Evolutionary conservation across 2,797 vertebrate genomes (phyloP).

Genomic region (Urosaurus nigricauda): DNA sequence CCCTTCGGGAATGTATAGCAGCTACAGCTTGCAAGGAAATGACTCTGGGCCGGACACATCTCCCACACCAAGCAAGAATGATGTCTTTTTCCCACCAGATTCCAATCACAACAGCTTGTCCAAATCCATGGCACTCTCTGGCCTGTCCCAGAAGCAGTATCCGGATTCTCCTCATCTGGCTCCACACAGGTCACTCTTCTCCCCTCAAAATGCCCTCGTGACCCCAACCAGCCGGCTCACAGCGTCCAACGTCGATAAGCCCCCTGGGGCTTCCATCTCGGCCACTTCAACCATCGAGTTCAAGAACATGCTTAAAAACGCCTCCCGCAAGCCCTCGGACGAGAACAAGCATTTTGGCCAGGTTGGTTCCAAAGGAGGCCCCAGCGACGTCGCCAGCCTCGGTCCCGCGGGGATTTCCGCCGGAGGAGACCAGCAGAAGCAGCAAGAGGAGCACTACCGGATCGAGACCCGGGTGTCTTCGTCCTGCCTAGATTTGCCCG

Average conservation of each 20-base stretch:
- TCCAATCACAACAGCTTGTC: conserved; percentile 76
- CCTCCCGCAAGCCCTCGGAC: conserved; percentile 80
- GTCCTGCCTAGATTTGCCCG: conserved; percentile 78
- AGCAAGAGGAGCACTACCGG: conserved; percentile 86
- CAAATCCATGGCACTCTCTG: conserved; percentile 68
- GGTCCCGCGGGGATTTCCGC: conserved; percentile 54
- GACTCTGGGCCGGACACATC: conserved; percentile 73
- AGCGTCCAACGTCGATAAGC: conserved; percentile 63
- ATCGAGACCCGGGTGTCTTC: conserved; percentile 94
- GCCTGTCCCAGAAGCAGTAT: conserved; percentile 78
- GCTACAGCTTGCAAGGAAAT: conserved; percentile 70
- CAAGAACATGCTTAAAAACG: conserved; percentile 87
- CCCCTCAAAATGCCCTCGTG: conserved; percentile 72
- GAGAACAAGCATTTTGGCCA: conserved; percentile 78
- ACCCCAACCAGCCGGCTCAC: conserved; percentile 64
- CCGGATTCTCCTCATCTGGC: conserved; percentile 77
- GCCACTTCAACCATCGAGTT: conserved; percentile 84
- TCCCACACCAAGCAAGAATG: conserved; percentile 77
- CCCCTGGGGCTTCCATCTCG: conserved; percentile 75
- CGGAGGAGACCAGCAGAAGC: conserved; percentile 61
- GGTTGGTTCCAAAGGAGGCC: conserved; percentile 59
- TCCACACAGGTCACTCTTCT: conserved; percentile 78
- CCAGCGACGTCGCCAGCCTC: conserved; percentile 58
- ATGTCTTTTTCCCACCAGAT: conserved; percentile 77
- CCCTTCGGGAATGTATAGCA: conserved; percentile 72